A percentile compares a stretch with the other conserved stretches of the same genome.
phyloP scores from a whole-genome alignment of 2,113 vertebrate species.

The Sander vitreus region DNA sequence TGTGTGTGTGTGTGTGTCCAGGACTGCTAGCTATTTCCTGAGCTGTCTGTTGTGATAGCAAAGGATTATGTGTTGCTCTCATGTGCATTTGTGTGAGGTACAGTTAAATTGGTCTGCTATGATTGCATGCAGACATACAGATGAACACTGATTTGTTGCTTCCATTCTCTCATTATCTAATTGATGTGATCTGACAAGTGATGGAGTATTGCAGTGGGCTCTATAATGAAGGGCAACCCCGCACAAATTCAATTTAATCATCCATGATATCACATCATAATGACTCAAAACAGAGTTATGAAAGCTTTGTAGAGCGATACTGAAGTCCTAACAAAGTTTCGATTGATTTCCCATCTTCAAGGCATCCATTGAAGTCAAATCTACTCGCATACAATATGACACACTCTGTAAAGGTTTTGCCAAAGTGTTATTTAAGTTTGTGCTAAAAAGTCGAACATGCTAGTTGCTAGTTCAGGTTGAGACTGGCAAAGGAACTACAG shows the following conservation, averaged over 20 bases:
- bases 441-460: background rate
- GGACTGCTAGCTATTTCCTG: conserved; percentile 74
- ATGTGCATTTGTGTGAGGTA: conserved; percentile 21
- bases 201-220: background rate
- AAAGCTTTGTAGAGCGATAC: conserved; percentile 20
- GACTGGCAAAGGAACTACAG: background rate
- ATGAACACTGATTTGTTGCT: conserved; percentile 3
- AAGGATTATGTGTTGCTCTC: conserved; percentile 9
- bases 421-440: background rate
- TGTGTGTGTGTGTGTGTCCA: conserved; percentile 40
- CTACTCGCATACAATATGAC: background rate
- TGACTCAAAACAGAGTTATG: conserved; percentile 7
- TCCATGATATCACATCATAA: too few relatives aligned
- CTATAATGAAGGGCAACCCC: background rate
- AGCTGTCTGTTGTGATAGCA: conserved; percentile 60
- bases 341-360: conserved; percentile 29
- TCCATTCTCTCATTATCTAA: conserved; percentile 29
- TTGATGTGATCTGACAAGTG: conserved; percentile 10
- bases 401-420: background rate
- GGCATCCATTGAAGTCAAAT: conserved; percentile 2
- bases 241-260: background rate
- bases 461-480: background rate
- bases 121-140: conserved; percentile 8
- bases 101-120: conserved; percentile 6
- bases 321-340: conserved; percentile 21